A percentile compares a stretch with the other conserved stretches of the same genome.
phyloP scores from a whole-genome alignment of 2,797 vertebrate genomes.

The Nannoperca australis region DNA sequence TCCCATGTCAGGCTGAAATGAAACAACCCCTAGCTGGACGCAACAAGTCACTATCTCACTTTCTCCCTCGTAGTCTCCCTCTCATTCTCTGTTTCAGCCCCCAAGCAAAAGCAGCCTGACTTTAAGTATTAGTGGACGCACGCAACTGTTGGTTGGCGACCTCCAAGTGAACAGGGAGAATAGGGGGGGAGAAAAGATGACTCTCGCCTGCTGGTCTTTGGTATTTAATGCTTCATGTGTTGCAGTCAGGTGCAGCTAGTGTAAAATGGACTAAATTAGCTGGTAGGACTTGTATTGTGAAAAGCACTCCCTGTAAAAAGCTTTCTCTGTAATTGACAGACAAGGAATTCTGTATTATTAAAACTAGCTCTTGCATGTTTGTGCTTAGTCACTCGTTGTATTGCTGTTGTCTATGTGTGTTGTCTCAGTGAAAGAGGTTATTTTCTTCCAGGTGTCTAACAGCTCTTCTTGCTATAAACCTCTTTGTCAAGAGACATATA shows the following conservation, averaged over 20 bases:
- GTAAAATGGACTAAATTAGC: constrained; percentile 25
- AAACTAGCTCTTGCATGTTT: constrained; percentile 23
- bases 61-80: constrained; percentile 17
- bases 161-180: constrained; percentile 21
- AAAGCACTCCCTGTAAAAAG: constrained; percentile 20
- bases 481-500: constrained; percentile 37
- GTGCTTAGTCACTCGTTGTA: constrained; percentile 29
- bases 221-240: background rate
- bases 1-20: constrained; percentile 65
- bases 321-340: constrained; percentile 27
- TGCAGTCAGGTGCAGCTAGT: background rate
- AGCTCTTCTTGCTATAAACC: constrained; percentile 31
- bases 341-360: constrained; percentile 14
- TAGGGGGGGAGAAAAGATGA: background rate
- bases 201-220: background rate
- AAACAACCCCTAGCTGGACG: constrained; percentile 55
- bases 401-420: constrained; percentile 31
- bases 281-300: background rate
- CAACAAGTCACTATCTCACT: constrained; percentile 66
- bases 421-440: background rate
- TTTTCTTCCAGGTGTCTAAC: background rate
- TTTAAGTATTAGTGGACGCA: constrained; percentile 37
- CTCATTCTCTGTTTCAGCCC: constrained; percentile 39
- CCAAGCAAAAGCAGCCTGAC: constrained; percentile 36
- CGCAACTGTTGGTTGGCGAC: constrained; percentile 48